Evolutionary conservation across 2,888 invertebrate species (phyloP), one percentile per base, ranked within the genome.

Genomic region (Pandemis cinnamomeana): DNA sequence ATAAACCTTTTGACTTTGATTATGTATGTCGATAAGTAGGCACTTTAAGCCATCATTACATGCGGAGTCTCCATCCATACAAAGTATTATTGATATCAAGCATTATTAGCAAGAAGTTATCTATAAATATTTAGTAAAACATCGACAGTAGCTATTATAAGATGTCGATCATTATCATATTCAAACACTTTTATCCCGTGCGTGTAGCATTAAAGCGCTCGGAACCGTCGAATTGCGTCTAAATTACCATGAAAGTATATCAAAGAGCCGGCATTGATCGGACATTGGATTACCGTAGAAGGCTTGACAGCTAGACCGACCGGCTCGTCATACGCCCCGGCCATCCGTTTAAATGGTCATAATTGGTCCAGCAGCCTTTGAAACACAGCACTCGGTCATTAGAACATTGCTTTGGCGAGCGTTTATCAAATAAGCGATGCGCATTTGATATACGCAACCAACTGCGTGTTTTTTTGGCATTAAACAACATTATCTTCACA

Each of bases 311-410:
- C 86, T 83, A 85, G 85, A 79, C 84, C 79, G 81, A 83, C 81
- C 87, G 83, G 87, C 85, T 86, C 87, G 85, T 91, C 90, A 90
- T 91, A 89, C 85, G 87, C 80, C 81, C 81, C 79, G 81, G 79
- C 85, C 85, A 87, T 89, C 84, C 88, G 89, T 89, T 91, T 90
- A 91, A 92, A 91, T 91, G 89, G 88, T 90, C 90, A 90, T 92
- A 91, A 92, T 92, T 93, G 92, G 89, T 88, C 80, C 81, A 86
- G 83, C 81, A 83, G 80, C 82, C 85, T 87, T 88, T 87, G 87
- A 88, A 86, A 87, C 84, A 86, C 86, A 84, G 82, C 83, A 85
- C 82, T 85, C 80, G 86, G 86, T 89, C 88, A 90, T 90, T 90
- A 89, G 85, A 89, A 86, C 85, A 86, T 83, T 82, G 81, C 83